A percentile compares a stretch with the other conserved stretches of the same genome.
These are phyloP conservation scores for Aepyceros melampus DNA, from an alignment of 2,113 vertebrate species.

Conservation along the genomic window DNA sequence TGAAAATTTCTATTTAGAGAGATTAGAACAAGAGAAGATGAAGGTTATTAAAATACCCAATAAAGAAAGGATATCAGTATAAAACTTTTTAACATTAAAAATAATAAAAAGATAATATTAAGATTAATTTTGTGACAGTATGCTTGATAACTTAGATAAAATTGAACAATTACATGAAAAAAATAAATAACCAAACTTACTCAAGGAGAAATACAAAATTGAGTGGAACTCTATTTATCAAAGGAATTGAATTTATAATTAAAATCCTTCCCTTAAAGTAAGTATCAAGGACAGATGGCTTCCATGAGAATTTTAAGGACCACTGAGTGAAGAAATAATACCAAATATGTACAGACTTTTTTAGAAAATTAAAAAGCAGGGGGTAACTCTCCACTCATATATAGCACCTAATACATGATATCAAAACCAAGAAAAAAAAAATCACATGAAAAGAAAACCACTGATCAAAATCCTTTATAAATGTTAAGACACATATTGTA, in stretches of 20 bases:
- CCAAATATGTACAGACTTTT: neutral
- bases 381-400: neutral
- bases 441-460: neutral
- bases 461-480: neutral
- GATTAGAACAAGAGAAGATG: neutral
- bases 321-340: neutral
- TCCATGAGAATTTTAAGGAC: neutral
- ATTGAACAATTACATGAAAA: neutral
- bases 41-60: neutral
- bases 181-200: neutral
- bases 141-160: neutral
- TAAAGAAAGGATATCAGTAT: neutral
- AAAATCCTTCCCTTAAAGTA: neutral
- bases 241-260: neutral
- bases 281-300: neutral
- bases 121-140: neutral
- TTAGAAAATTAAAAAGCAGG: neutral
- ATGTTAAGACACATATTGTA: neutral
- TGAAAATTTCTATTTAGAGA: neutral
- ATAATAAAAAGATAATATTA: neutral
- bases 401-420: neutral
- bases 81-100: neutral
- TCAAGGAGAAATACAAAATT: neutral
- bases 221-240: neutral
- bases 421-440: neutral